Evolutionary conservation across 2,888 invertebrate species (phyloP).

Genomic region (Apamea sordens): DNA sequence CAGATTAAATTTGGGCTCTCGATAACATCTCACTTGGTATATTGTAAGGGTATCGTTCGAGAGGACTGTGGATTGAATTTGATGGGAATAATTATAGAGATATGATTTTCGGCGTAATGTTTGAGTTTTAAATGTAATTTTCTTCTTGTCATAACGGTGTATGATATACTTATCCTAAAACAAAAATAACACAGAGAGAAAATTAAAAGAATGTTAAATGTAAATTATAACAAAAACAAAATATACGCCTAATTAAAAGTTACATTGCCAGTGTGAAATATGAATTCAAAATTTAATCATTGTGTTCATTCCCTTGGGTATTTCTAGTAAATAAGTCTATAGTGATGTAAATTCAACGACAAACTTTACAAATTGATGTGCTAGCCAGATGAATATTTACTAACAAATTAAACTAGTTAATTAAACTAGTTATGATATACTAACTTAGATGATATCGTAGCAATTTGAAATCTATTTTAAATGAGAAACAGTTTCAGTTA

Average conservation of each 20-base stretch:
- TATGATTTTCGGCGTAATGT: background rate
- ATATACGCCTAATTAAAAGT: constrained; percentile 24
- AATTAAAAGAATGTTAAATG: background rate
- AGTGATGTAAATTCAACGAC: constrained; percentile 34
- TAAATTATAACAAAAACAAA: background rate
- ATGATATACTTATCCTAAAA: background rate
- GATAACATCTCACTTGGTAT: constrained; percentile 27
- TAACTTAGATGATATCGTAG: background rate
- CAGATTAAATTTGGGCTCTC: constrained; percentile 21
- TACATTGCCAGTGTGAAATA: constrained; percentile 18
- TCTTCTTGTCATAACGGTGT: too few relatives aligned
- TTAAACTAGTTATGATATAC: constrained; percentile 23
- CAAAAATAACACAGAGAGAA: too few relatives aligned
- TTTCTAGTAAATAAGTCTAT: constrained; percentile 35
- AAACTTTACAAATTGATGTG: constrained; percentile 29
- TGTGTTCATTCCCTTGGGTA: constrained; percentile 16
- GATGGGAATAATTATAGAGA: background rate
- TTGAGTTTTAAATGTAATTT: background rate
- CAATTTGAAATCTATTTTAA: constrained; percentile 10
- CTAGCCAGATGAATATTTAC: constrained; percentile 42
- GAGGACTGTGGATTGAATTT: background rate
- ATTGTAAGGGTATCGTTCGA: background rate
- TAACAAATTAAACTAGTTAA: constrained; percentile 27
- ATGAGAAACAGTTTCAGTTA: constrained; percentile 12
- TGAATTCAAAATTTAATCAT: constrained; percentile 34